Evolutionary conservation across 2,797 vertebrate species (phyloP).

Genomic region (Taenioides sp.): DNA sequence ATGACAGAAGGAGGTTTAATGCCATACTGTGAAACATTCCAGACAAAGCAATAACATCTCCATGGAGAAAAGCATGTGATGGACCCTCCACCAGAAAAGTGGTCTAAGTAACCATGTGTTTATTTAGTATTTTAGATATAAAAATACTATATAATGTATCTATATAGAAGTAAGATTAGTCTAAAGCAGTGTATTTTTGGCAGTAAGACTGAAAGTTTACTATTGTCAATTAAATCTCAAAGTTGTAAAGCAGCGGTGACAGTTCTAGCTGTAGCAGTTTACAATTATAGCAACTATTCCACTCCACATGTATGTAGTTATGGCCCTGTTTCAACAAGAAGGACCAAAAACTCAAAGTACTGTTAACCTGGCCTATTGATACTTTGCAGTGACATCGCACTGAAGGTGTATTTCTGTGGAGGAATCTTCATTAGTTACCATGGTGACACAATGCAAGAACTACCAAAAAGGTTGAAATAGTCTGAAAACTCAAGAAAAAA

Average conservation of each 20-base stretch:
- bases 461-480: too few relatives aligned
- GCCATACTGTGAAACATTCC: too few relatives aligned
- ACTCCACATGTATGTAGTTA: slow-evolving; percentile 27
- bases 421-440: too few relatives aligned
- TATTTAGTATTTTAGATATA: slow-evolving; percentile 12
- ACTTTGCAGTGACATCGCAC: too few relatives aligned
- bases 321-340: slow-evolving; percentile 2
- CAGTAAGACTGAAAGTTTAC: slow-evolving; percentile 10
- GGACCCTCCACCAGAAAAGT: too few relatives aligned
- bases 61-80: too few relatives aligned
- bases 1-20: too few relatives aligned
- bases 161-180: slow-evolving; percentile 1
- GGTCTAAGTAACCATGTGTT: background rate
- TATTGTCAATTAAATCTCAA: background rate
- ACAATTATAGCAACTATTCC: slow-evolving; percentile 44
- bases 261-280: slow-evolving; percentile 50
- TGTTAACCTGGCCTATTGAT: too few relatives aligned
- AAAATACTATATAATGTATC: slow-evolving; percentile 7
- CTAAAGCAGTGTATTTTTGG: slow-evolving; percentile 4
- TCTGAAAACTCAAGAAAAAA: too few relatives aligned
- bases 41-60: too few relatives aligned
- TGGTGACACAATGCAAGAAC: too few relatives aligned
- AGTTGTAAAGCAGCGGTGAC: background rate
- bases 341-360: background rate
- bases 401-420: too few relatives aligned